Base-by-base conservation (phyloP, 2,888 invertebrate genomes). In the Melanargia galathea region DNA sequence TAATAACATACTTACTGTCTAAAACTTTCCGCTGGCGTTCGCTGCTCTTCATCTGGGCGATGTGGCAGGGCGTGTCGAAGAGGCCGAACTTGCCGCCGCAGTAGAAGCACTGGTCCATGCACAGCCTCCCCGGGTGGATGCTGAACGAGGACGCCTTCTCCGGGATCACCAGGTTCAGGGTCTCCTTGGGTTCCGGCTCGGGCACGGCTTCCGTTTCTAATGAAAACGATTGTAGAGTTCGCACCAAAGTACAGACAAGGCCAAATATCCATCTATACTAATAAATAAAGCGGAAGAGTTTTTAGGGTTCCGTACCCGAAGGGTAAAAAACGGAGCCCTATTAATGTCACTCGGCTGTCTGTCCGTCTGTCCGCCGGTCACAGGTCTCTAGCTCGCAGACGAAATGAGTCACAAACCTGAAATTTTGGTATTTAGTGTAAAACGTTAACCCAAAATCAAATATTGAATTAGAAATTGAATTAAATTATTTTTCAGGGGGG, bases 81-180 rank as follows among this genome's bases (percentile, higher is more conserved):
- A 96, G 92, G 0, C 97, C 97, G 74, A 97, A 97, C 83, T 96
- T 97, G 10, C 96, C 96, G 62, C 96, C 96, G 77, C 97, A 97
- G 81, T 96, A 96, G 77, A 95, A 95, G 78, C 97, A 97, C 74
- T 96, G 96, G 84, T 97, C 96, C 80, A 95, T 94, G 79, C 97
- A 97, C 57, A 96, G 84, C 10, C 96, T 87, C 0, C 94, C 96
- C 0, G 96, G 96, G 85, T 97, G 97, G 74, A 97, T 96, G 75
- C 96, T 96, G 83, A 97, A 97, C 0, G 96, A 96, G 8, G 96
- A 96, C 0, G 96, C 96, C 84, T 97, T 97, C 86, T 97, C 96
- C 1, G 97, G 97, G 72, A 97, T 96, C 62, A 97, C 95, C 74
- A 97, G 93, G 72, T 93, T 93, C 61, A 93, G 90, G 2, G 92